Percentiles rank a stretch among this genome's conserved stretches.
These are phyloP conservation scores for Burhinus bistriatus DNA, from an alignment of 2,113 vertebrate genomes.

Conservation along the genomic window DNA sequence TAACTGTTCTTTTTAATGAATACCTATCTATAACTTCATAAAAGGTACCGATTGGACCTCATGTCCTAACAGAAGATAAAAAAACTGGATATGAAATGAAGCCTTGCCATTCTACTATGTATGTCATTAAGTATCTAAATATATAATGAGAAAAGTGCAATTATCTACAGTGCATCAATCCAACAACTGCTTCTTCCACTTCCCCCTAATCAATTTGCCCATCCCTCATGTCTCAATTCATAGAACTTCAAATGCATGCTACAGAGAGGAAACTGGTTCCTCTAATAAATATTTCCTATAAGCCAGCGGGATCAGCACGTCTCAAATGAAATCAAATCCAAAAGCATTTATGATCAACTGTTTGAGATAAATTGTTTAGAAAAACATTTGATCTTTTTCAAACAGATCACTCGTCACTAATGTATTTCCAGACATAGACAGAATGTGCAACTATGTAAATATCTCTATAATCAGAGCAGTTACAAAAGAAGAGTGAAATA, in stretches of 20 bases:
- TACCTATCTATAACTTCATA: no score
- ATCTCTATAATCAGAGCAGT: not conserved
- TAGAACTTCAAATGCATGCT: not conserved
- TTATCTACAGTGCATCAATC: not conserved
- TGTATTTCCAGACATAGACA: not conserved
- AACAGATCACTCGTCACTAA: not conserved
- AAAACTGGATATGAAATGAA: no score
- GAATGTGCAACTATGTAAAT: not conserved
- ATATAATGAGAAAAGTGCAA: not conserved
- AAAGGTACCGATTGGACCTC: no score
- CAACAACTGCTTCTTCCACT: not conserved
- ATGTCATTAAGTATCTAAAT: not conserved
- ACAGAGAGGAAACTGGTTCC: not conserved
- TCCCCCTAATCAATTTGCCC: not conserved
- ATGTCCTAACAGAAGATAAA: no score
- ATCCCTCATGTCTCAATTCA: not conserved
- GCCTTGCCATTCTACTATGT: not conserved
- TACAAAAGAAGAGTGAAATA: not conserved
- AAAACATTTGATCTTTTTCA: not conserved
- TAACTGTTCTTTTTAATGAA: no score
- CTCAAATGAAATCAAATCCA: constrained; percentile 7
- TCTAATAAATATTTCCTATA: not conserved
- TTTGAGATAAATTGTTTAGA: not conserved
- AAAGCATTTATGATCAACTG: not conserved
- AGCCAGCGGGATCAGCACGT: not conserved